Conservation (phyloP, 2,888 invertebrate species). For the Morinoia aosen region DNA sequence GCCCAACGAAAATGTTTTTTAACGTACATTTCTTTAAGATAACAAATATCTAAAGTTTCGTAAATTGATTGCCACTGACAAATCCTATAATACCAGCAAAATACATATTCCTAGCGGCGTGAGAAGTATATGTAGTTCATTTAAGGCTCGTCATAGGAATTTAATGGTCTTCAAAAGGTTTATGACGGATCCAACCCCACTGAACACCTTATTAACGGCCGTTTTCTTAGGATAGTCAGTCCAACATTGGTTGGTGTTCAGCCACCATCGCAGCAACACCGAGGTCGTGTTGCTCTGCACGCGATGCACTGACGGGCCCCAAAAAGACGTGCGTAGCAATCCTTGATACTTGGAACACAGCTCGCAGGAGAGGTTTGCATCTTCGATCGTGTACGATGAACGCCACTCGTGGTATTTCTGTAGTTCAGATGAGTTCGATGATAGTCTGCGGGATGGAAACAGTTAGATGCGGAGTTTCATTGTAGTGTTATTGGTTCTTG, state of each 20-base stretch:
- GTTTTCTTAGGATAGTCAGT: background rate
- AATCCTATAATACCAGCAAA: background rate
- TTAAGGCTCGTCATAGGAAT: background rate
- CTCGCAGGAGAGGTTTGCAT: background rate
- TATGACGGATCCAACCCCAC: background rate
- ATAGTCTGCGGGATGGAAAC: background rate
- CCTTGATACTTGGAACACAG: background rate
- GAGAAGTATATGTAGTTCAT: background rate
- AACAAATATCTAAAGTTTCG: no score
- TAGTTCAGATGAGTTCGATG: background rate
- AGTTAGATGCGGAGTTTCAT: background rate
- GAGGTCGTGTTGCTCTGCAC: background rate
- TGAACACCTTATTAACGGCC: background rate
- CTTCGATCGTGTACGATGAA: background rate
- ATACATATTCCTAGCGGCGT: background rate
- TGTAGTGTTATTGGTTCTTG: background rate
- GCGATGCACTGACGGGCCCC: background rate
- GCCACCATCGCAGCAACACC: background rate
- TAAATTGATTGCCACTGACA: background rate
- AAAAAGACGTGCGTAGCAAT: background rate
- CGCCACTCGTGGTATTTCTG: constrained; percentile 38
- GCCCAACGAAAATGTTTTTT: no score
- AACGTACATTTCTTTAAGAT: no score
- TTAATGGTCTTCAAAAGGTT: background rate
- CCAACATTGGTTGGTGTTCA: background rate